Conservation (phyloP, 2,888 invertebrate species). For the Dastarcus helophoroides region DNA sequence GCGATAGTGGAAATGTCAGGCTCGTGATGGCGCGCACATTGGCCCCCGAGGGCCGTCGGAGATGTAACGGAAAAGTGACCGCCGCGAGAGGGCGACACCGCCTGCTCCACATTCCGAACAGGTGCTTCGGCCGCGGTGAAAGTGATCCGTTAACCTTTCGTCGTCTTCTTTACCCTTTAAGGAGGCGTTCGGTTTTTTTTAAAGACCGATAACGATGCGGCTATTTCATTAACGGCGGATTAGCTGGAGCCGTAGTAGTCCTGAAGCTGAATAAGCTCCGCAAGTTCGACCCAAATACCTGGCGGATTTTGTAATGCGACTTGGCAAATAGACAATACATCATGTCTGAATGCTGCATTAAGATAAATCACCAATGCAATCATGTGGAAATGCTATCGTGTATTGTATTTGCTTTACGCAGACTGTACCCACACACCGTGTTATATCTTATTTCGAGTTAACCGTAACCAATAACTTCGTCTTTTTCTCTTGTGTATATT, state of each 20-base stretch:
- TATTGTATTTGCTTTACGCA: too few species aligned
- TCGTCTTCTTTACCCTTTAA: too few species aligned
- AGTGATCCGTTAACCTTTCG: too few species aligned
- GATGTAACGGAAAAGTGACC: slow-evolving; percentile 11
- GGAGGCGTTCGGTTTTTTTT: too few species aligned
- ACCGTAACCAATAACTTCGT: too few species aligned
- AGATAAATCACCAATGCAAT: slow-evolving; percentile 36
- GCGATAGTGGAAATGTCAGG: slow-evolving; percentile 12
- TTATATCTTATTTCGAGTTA: too few species aligned
- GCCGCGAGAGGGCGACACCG: slow-evolving; percentile 9
- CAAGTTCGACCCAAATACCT: slow-evolving; percentile 34
- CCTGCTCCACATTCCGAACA: slow-evolving; percentile 12
- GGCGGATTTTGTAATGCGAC: slow-evolving; percentile 34
- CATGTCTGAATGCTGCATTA: slow-evolving; percentile 32
- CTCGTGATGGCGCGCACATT: slow-evolving; percentile 13
- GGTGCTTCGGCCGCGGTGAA: slow-evolving; percentile 12
- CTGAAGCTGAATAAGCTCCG: too few species aligned
- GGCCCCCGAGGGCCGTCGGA: slow-evolving; percentile 7
- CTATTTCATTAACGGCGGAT: too few species aligned
- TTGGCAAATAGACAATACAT: slow-evolving; percentile 36
- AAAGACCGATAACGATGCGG: too few species aligned
- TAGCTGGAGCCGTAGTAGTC: too few species aligned
- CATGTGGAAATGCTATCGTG: slow-evolving; percentile 35
- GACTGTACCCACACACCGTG: too few species aligned
- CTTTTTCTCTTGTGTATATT: too few species aligned